These are phyloP conservation scores for Syngnathus typhle DNA, from an alignment of 2,113 vertebrate species.

Conservation along the genomic window DNA sequence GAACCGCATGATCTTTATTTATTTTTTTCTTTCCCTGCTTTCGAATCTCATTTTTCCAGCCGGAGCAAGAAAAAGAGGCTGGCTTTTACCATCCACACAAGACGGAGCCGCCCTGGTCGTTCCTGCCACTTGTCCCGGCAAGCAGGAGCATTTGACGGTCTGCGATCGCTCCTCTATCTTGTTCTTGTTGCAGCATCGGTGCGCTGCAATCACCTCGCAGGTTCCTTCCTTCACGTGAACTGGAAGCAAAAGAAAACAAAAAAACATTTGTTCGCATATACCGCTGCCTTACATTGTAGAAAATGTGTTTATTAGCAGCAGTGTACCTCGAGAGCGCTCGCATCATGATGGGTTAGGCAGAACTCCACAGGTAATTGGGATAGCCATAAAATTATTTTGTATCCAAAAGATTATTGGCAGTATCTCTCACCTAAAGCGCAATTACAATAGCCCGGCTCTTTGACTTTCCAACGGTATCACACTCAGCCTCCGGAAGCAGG, in stretches of 20 bases:
- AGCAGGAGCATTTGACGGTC: slow-evolving; percentile 96
- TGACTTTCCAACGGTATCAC: background rate
- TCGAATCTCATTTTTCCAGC: background rate
- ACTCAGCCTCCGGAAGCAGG: background rate
- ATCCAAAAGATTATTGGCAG: background rate
- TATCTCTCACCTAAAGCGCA: background rate
- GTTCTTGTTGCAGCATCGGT: slow-evolving; percentile 96
- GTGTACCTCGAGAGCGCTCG: no score
- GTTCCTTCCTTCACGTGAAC: slow-evolving; percentile 87
- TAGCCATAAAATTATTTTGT: background rate
- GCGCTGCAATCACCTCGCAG: slow-evolving; percentile 91
- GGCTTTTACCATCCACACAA: slow-evolving; percentile 86
- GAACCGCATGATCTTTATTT: background rate
- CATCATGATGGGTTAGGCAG: no score
- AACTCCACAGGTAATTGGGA: no score
- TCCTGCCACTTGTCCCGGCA: slow-evolving; percentile 93
- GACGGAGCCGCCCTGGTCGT: slow-evolving; percentile 89
- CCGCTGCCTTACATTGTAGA: background rate
- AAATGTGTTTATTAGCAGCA: no score
- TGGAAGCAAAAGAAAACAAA: slow-evolving; percentile 48
- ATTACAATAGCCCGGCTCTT: background rate
- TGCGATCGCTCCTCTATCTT: slow-evolving; percentile 94
- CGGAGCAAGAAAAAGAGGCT: background rate
- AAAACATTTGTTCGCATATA: slow-evolving; percentile 11
- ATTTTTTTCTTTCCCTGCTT: background rate